Conservation (phyloP, 2,888 invertebrate genomes). For the Chalcosyrphus nemorum region DNA sequence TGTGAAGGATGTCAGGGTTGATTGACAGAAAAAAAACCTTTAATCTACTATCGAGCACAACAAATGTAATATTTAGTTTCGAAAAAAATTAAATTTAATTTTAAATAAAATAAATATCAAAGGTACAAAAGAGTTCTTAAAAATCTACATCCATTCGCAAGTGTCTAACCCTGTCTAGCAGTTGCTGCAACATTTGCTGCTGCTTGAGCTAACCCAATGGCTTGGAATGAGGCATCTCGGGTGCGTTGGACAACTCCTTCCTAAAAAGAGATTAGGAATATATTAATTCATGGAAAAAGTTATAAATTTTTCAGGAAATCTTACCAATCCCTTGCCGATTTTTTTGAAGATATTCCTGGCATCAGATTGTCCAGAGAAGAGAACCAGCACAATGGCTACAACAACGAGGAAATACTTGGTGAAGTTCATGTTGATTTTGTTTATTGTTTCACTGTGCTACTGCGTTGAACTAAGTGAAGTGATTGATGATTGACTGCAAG, state of each 20-base stretch:
- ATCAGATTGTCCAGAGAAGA: slow-evolving; percentile 76
- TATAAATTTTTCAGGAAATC: slow-evolving; percentile 2
- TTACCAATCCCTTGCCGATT: slow-evolving; percentile 77
- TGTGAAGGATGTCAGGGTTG: background rate
- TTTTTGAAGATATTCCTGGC: slow-evolving; percentile 77
- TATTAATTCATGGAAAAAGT: too few species aligned
- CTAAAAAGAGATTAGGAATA: too few species aligned
- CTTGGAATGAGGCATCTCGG: slow-evolving; percentile 76
- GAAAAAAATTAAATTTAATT: too few species aligned
- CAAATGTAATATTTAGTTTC: too few species aligned
- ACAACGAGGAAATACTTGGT: slow-evolving; percentile 74
- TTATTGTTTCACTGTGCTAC: background rate
- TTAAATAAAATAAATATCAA: too few species aligned
- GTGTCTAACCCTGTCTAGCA: slow-evolving; percentile 34
- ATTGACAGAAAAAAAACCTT: slow-evolving; percentile 19
- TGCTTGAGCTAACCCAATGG: slow-evolving; percentile 76
- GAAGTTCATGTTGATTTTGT: slow-evolving; percentile 74
- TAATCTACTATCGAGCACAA: too few species aligned
- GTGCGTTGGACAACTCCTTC: slow-evolving; percentile 75
- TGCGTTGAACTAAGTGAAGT: background rate
- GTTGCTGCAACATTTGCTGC: slow-evolving; percentile 78
- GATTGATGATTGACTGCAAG: background rate
- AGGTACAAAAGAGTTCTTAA: too few species aligned
- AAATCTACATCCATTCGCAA: too few species aligned
- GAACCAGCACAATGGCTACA: slow-evolving; percentile 75